Evolutionary conservation across 2,797 vertebrate species (phyloP), one percentile per base, ranked within the genome.

Genomic region (Pampus argenteus): DNA sequence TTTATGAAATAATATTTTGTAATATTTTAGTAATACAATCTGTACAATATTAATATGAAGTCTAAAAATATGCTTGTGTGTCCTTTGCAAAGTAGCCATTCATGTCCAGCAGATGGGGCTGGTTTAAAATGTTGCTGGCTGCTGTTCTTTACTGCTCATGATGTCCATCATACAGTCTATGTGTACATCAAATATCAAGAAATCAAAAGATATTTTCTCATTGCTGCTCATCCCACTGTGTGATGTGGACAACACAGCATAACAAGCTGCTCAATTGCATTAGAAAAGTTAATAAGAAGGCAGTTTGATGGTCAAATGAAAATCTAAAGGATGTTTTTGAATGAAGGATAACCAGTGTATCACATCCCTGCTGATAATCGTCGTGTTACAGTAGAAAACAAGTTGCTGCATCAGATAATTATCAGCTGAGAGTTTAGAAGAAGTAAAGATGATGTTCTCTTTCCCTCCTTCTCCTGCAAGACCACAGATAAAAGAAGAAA

Each of bases 61-160:
- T n/a, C n/a, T n/a, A n/a, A n/a, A n/a, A n/a, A n/a, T n/a, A n/a
- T n/a, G n/a, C n/a, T n/a, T 36, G 2, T 20, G 9, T 50, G 45
- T 23, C 2, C 26, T 7, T 13, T 14, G 9, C 5, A 36, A 18
- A 36, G 25, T 25, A 31, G 14, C 47, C 17, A n/a, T 26, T 47
- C 18, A 1, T 49, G 42, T 64, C 84, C 89, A 88, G 84, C 55
- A 88, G 86, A 79, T 78, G 84, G 78, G 18, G 76, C 77, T 83
- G 42, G 22, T 70, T 51, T 50, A 5, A 52, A 67, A 47, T 57
- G 51, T 34, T 69, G 15, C 18, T 40, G 10, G 4, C 51, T 38
- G 23, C 13, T 54, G 23, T 25, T 66, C 17, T 56, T n/a, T 65
- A 28, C n/a, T 34, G 49, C n/a, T 54, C 6, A 9, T 55, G n/a